These are phyloP conservation scores for Potorous gilbertii DNA, from an alignment of 2,797 vertebrate genomes.

Conservation along the genomic window DNA sequence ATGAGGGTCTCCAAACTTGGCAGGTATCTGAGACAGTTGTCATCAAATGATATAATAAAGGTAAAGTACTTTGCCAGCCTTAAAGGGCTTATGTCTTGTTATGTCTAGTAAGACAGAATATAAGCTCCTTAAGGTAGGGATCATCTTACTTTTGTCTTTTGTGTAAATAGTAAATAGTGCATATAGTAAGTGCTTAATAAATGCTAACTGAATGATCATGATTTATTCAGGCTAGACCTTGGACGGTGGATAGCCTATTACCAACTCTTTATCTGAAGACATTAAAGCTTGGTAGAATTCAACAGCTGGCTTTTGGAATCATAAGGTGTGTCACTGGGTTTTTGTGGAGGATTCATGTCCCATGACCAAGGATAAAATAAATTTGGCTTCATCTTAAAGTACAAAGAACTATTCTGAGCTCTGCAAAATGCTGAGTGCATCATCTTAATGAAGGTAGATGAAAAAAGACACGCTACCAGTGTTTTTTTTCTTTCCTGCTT, in stretches of 20 bases:
- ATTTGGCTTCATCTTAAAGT: conserved; percentile 40
- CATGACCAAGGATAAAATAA: neutral
- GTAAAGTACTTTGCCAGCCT: too few relatives aligned
- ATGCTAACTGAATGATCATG: neutral
- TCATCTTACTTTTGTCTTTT: neutral
- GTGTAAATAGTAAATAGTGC: too few relatives aligned
- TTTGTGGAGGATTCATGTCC: neutral
- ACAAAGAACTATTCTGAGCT: conserved; percentile 11
- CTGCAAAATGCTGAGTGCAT: neutral
- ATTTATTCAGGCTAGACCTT: neutral
- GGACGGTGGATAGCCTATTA: neutral
- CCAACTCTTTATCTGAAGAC: neutral
- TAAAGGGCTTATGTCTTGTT: neutral
- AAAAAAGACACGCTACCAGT: neutral
- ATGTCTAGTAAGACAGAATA: neutral
- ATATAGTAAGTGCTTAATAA: neutral
- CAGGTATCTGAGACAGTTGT: neutral
- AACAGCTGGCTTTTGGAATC: neutral
- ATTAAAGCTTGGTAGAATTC: neutral
- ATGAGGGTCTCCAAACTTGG: neutral
- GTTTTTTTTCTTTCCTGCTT: neutral
- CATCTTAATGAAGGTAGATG: neutral
- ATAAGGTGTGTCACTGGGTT: neutral
- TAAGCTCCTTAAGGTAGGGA: neutral
- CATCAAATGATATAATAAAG: neutral